Evolutionary conservation across 2,113 vertebrate species (phyloP), one percentile per base, ranked within the genome.

Genomic region (Thryonomys swinderianus): DNA sequence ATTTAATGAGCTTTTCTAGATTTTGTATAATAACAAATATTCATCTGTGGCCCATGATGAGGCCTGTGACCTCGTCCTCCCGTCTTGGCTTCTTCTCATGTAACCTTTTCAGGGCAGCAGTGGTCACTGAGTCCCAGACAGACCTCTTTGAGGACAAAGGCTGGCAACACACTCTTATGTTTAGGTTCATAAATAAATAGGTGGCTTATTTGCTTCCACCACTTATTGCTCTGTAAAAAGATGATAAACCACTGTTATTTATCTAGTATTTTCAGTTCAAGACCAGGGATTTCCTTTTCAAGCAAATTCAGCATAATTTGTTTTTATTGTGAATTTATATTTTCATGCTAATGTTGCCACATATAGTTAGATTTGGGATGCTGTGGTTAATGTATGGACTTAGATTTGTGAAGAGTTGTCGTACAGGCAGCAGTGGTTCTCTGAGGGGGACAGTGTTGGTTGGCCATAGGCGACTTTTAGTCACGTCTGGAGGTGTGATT

Each of bases 191-290:
- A 62, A 73, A 90, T 67, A 78, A 61, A 85, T 78, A 74, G 25
- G 62, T 59, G 18, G 82, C 92, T 69, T 91, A 25, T 90, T 96
- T 86, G 34, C 17, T 85, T 93, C 85, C 32, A 17, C 89, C 76
- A 89, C 42, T 23, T 13, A 0, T 53, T 80, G 5, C 32, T 32
- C 48, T 84, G 34, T 64, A 32, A 57, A 88, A 88, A 40, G 59
- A 94, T 45, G 67, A 87, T 92, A 94, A 96, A 81, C 85, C 69
- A 73, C 42, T 93, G 1, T 81, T 80, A 64, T 18, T 90, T 74
- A 32, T 64, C 37, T 27, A 20, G 16, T 23, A n/a, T 53, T 96
- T 45, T 96, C 30, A 30, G 1, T 86, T 92, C 55, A 45, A 88
- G 55, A 61, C 42, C 21, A 81, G 21, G 11, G 82, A 59, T 67